Percentiles rank a stretch among this genome's conserved stretches.
These are phyloP conservation scores for Caenorhabditis remanei DNA, from an alignment of 1,140 invertebrate species.

Conservation along the genomic window DNA sequence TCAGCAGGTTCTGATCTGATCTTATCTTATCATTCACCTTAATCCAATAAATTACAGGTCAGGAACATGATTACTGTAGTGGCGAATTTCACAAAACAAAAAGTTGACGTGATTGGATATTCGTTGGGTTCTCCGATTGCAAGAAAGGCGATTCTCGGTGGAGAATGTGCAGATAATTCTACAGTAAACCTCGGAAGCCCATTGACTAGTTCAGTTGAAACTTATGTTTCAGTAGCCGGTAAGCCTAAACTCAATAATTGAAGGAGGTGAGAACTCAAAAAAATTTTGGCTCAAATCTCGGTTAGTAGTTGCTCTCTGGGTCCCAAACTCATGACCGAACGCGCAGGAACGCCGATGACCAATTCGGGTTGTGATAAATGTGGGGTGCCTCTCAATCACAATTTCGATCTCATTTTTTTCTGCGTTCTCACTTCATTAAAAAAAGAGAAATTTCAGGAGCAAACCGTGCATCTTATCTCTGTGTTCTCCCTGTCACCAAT, in stretches of 20 bases:
- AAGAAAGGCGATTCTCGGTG: constrained; percentile 68
- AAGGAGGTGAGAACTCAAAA: too few relatives aligned
- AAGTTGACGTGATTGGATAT: constrained; percentile 67
- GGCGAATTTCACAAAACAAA: constrained; percentile 55
- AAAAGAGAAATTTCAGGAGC: constrained; percentile 32
- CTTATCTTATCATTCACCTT: neutral
- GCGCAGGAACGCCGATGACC: too few relatives aligned
- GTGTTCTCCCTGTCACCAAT: constrained; percentile 57
- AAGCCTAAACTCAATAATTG: too few relatives aligned
- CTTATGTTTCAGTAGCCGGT: constrained; percentile 49
- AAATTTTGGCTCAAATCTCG: too few relatives aligned
- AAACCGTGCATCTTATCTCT: constrained; percentile 63
- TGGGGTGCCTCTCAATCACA: too few relatives aligned
- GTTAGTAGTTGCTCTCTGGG: too few relatives aligned
- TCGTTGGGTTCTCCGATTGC: constrained; percentile 66
- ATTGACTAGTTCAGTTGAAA: constrained; percentile 34
- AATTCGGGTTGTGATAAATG: too few relatives aligned
- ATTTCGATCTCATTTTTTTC: too few relatives aligned
- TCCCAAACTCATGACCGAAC: too few relatives aligned
- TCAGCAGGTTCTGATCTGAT: constrained; percentile 58
- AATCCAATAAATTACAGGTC: constrained; percentile 61
- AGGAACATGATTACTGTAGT: constrained; percentile 65
- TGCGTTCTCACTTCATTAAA: too few relatives aligned
- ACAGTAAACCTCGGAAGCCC: constrained; percentile 32
- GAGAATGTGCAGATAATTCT: constrained; percentile 42